Conservation (phyloP, 2,797 vertebrate species). For the Periparus ater region DNA sequence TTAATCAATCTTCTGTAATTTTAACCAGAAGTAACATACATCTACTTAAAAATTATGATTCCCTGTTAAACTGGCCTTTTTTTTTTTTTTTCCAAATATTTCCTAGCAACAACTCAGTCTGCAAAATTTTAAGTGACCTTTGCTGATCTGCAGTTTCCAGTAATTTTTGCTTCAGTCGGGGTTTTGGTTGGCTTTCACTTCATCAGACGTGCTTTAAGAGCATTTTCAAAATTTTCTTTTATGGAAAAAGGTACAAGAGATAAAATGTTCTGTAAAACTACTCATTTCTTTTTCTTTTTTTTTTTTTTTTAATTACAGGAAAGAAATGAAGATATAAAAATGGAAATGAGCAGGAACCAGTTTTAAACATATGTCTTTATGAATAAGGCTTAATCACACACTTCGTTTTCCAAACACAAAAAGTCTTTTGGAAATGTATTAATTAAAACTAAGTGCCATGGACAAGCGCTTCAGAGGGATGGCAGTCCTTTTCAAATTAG, state of each 20-base stretch:
- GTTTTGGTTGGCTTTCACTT: not conserved
- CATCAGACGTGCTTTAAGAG: not conserved
- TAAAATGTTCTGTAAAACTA: not conserved
- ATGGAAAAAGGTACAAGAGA: not conserved
- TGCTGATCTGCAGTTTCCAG: constrained; percentile 27
- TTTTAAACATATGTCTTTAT: constrained; percentile 50
- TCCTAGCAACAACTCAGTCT: not conserved
- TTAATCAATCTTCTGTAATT: not conserved
- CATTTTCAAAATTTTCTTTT: not conserved
- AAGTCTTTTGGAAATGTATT: constrained; percentile 55
- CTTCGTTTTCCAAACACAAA: constrained; percentile 64
- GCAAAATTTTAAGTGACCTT: not conserved
- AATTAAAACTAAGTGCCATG: constrained; percentile 64
- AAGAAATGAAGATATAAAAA: constrained; percentile 38
- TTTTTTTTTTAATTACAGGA: not conserved
- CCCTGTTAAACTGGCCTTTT: not conserved
- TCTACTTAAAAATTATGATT: not conserved
- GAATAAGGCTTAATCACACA: constrained; percentile 61
- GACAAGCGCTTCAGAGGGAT: constrained; percentile 57
- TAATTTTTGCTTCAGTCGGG: constrained; percentile 35
- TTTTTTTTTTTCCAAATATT: not conserved
- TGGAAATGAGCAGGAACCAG: constrained; percentile 51
- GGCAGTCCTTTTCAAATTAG: constrained; percentile 71
- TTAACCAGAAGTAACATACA: not conserved
- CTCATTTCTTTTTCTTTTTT: not conserved